Evolutionary conservation across 2,113 vertebrate species (phyloP).

Genomic region (Myxocyprinus asiaticus): DNA sequence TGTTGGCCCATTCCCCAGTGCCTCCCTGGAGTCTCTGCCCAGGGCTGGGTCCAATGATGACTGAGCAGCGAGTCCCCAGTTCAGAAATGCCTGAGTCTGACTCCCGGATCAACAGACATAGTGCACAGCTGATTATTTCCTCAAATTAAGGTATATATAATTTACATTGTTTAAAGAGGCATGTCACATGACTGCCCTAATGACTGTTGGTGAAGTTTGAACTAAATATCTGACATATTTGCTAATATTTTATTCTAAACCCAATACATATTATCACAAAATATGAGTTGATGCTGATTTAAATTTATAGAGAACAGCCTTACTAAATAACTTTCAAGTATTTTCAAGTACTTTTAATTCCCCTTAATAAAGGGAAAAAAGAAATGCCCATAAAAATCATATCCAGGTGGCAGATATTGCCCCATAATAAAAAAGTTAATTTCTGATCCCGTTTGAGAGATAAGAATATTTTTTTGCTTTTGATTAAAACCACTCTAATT

Average conservation of each 20-base stretch:
- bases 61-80: slow-evolving; percentile 15
- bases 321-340: too few species aligned
- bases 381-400: too few species aligned
- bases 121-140: slow-evolving; percentile 7
- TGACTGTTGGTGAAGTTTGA: neutral
- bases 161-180: neutral
- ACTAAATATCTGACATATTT: too few species aligned
- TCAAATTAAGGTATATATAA: slow-evolving; percentile 28
- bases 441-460: too few species aligned
- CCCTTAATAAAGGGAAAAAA: too few species aligned
- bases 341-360: too few species aligned
- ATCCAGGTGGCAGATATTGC: too few species aligned
- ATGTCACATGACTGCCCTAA: neutral
- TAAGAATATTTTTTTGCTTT: neutral
- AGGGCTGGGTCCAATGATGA: slow-evolving; percentile 22
- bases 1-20: neutral
- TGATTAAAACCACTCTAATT: neutral
- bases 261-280: too few species aligned
- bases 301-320: too few species aligned
- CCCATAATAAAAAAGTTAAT: too few species aligned
- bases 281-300: too few species aligned
- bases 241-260: too few species aligned
- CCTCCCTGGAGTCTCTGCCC: slow-evolving; percentile 6
- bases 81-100: neutral
- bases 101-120: neutral